phyloP scores from a whole-genome alignment of 2,888 invertebrate species.

The Colostygia pectinataria region DNA sequence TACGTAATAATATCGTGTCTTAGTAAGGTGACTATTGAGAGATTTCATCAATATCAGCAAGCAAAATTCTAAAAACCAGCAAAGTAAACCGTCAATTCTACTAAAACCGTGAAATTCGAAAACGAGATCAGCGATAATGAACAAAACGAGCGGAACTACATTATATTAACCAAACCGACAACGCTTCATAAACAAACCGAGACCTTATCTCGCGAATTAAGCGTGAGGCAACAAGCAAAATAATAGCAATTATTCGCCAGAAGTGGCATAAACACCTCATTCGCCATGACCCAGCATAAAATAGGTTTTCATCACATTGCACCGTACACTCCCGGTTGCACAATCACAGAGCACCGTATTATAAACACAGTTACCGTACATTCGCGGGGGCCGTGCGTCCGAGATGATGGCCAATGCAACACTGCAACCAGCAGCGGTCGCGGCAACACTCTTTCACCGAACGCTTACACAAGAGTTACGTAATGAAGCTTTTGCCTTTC shows the following conservation, averaged over 20 bases:
- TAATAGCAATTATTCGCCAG: neutral
- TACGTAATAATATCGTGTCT: constrained; percentile 2
- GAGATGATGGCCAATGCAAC: constrained; percentile 59
- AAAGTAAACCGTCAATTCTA: neutral
- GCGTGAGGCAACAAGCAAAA: constrained; percentile 5
- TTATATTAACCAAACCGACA: neutral
- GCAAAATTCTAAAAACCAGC: neutral
- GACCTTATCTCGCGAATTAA: constrained; percentile 7
- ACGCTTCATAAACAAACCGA: constrained; percentile 11
- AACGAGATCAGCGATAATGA: constrained; percentile 1
- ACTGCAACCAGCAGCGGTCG: constrained; percentile 56
- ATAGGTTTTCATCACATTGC: constrained; percentile 32
- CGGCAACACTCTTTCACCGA: constrained; percentile 68
- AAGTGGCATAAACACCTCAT: constrained; percentile 5
- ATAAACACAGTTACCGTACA: constrained; percentile 23
- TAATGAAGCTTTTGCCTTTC: constrained; percentile 75
- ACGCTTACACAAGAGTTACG: constrained; percentile 67
- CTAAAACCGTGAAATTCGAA: neutral
- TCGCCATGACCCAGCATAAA: constrained; percentile 20
- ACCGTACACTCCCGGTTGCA: constrained; percentile 36
- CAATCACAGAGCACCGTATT: constrained; percentile 30
- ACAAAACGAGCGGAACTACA: constrained; percentile 1
- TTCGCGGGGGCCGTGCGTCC: constrained; percentile 47
- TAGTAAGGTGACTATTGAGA: neutral
- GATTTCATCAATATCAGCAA: neutral